Percentiles rank a stretch among this genome's conserved stretches.
Conservation (phyloP, 1,140 invertebrate genomes). For the Drosophila truncata region DNA sequence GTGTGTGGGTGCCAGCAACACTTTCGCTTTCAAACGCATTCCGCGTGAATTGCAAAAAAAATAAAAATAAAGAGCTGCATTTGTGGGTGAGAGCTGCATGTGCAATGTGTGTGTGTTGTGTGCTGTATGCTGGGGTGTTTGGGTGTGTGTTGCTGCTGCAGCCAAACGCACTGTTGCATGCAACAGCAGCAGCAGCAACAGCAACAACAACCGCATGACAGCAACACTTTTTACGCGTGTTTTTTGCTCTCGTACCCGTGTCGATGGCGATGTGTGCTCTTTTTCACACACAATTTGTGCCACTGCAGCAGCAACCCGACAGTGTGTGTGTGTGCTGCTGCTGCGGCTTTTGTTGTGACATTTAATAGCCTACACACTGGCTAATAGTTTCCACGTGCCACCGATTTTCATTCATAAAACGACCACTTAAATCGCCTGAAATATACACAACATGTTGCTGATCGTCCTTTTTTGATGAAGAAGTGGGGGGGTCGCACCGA, state of each 20-base stretch:
- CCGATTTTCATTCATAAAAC: slow-evolving; percentile 78
- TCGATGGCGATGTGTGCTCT: slow-evolving; percentile 47
- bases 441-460: slow-evolving; percentile 49
- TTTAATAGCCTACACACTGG: slow-evolving; percentile 73
- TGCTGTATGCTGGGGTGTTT: slow-evolving; percentile 18
- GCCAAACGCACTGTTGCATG: slow-evolving; percentile 74
- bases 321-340: slow-evolving; percentile 21
- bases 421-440: slow-evolving; percentile 42
- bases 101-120: slow-evolving; percentile 30
- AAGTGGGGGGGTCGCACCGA: no score
- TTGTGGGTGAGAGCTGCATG: slow-evolving; percentile 49
- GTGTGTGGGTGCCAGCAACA: slow-evolving; percentile 61
- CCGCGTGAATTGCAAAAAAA: slow-evolving; percentile 74
- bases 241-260: slow-evolving; percentile 51
- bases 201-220: slow-evolving; percentile 61
- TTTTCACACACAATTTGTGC: slow-evolving; percentile 80
- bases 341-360: slow-evolving; percentile 69
- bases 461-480: slow-evolving; percentile 11
- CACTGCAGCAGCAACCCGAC: slow-evolving; percentile 43
- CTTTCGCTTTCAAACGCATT: slow-evolving; percentile 80
- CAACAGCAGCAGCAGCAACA: slow-evolving; percentile 48
- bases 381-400: slow-evolving; percentile 80
- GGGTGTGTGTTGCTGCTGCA: slow-evolving; percentile 42
- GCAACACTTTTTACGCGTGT: slow-evolving; percentile 76
- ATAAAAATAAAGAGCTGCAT: slow-evolving; percentile 57